phyloP scores from a whole-genome alignment of 2,113 vertebrate species.

The Tringa solitaria region DNA sequence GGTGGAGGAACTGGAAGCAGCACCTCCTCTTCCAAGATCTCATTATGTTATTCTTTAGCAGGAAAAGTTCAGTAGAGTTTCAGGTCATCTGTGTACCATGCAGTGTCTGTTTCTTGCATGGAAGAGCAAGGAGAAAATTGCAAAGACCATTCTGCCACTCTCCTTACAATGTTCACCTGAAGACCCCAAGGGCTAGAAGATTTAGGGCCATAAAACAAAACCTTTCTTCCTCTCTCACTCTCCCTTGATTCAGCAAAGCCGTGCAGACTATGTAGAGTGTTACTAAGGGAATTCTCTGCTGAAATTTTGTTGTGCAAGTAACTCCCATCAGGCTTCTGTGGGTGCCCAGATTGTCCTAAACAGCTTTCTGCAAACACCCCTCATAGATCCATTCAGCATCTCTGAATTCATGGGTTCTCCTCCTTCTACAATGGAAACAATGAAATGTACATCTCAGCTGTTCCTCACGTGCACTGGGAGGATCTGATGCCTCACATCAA shows the following conservation, averaged over 20 bases:
- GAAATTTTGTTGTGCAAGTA: neutral
- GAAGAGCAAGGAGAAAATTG: neutral
- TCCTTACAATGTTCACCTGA: neutral
- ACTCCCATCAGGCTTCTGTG: neutral
- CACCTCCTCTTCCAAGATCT: neutral
- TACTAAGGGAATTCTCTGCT: neutral
- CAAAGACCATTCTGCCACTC: neutral
- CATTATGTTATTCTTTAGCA: neutral
- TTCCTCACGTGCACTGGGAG: neutral
- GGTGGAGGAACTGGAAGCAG: neutral
- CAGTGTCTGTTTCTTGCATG: neutral
- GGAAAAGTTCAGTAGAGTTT: neutral
- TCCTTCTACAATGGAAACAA: neutral
- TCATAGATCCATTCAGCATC: neutral
- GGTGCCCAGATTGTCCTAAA: neutral
- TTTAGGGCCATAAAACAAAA: neutral
- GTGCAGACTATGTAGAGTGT: rapidly evolving
- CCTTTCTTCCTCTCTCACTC: neutral
- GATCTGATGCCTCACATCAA: neutral
- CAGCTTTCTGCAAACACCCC: neutral
- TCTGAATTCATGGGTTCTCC: neutral
- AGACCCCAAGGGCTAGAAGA: neutral
- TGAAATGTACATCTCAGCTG: neutral
- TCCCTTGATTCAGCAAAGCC: neutral
- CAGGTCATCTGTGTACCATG: neutral